Percentiles rank a stretch among this genome's conserved stretches.
phyloP scores from a whole-genome alignment of 64 coral and sea anemone genomes.

The Catalaphyllia jardinei region DNA sequence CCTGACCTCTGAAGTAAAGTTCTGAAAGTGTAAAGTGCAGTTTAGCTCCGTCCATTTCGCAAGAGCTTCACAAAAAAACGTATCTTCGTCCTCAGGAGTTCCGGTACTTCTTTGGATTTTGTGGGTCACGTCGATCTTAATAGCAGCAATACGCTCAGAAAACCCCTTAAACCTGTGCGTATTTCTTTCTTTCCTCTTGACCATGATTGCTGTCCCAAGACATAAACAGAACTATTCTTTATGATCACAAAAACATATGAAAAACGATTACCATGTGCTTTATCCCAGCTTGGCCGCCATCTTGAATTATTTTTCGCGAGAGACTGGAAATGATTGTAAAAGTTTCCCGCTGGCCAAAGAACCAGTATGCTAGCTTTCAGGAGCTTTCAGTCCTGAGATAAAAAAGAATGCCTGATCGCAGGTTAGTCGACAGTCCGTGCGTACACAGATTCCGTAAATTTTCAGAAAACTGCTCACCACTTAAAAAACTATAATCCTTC shows the following conservation, averaged over 20 bases:
- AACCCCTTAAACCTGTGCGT: constrained; percentile 88
- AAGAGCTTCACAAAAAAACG: constrained; percentile 81
- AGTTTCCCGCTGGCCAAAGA: background rate
- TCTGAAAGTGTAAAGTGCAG: constrained; percentile 87
- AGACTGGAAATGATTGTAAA: background rate
- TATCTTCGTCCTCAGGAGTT: constrained; percentile 87
- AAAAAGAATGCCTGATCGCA: no score
- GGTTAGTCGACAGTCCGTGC: no score
- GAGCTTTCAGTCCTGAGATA: no score
- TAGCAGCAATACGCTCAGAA: constrained; percentile 83
- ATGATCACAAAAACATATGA: background rate
- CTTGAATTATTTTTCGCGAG: background rate
- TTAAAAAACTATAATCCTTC: no score
- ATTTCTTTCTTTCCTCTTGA: constrained; percentile 77
- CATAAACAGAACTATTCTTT: background rate
- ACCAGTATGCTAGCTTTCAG: no score
- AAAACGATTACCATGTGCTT: constrained; percentile 10
- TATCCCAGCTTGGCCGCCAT: background rate
- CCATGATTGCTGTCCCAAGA: constrained; percentile 19
- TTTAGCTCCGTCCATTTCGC: constrained; percentile 92
- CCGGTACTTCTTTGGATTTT: constrained; percentile 67
- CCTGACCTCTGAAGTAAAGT: constrained; percentile 64
- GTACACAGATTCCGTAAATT: no score
- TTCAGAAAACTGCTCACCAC: no score
- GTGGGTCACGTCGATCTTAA: constrained; percentile 86